Evolutionary conservation across 2,113 vertebrate genomes (phyloP).

Genomic region (Myiozetetes cayanensis): DNA sequence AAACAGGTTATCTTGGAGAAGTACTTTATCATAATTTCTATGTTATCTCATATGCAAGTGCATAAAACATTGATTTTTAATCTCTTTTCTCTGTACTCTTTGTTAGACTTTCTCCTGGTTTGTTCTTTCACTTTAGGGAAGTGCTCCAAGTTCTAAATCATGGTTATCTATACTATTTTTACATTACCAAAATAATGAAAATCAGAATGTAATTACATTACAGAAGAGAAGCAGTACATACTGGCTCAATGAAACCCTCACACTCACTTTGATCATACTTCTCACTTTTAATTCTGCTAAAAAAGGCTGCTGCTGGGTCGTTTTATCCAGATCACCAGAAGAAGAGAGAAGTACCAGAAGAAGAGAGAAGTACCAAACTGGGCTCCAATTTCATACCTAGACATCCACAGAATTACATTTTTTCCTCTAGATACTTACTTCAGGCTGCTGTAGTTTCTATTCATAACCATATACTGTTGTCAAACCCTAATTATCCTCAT

Average conservation of each 20-base stretch:
- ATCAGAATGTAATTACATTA: neutral
- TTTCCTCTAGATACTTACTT: neutral
- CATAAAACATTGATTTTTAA: neutral
- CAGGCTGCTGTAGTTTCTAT: neutral
- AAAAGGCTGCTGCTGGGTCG: neutral
- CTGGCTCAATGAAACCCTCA: neutral
- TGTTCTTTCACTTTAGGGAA: neutral
- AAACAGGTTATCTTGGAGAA: neutral
- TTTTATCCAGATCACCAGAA: neutral
- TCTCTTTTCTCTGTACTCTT: neutral
- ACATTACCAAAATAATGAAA: neutral
- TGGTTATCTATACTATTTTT: neutral
- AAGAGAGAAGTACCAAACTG: neutral
- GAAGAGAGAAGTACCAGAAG: neutral
- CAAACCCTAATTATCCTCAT: neutral
- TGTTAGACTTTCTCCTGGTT: neutral
- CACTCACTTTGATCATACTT: neutral
- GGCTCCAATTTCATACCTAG: neutral
- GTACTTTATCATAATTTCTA: neutral
- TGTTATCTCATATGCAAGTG: neutral
- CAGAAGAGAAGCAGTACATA: neutral
- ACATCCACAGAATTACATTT: neutral
- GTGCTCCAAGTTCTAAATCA: neutral
- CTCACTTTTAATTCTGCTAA: neutral
- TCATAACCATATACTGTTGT: neutral